Percentiles rank a stretch among this genome's conserved stretches.
phyloP scores from a whole-genome alignment of 1,140 invertebrate genomes.

The Pollicipes pollicipes region DNA sequence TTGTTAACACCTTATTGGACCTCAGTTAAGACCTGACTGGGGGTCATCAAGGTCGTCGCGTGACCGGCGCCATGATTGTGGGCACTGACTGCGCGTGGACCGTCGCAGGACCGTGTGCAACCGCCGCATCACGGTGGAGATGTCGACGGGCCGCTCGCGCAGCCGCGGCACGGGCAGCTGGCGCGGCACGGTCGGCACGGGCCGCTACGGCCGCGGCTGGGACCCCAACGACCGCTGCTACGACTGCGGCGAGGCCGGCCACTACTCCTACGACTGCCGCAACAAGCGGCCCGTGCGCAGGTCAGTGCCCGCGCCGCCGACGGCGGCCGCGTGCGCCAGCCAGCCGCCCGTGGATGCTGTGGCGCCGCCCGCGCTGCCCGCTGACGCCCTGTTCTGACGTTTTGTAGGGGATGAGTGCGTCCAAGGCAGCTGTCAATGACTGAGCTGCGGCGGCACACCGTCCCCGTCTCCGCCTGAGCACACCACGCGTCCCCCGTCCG shows the following conservation, averaged over 20 bases:
- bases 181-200: constrained; percentile 23
- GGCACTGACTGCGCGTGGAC: not conserved
- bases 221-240: constrained; percentile 42
- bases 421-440: not conserved
- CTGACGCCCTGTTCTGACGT: not conserved
- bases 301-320: not conserved
- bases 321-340: too few species aligned
- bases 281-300: constrained; percentile 11
- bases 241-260: constrained; percentile 42
- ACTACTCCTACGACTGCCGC: constrained; percentile 45
- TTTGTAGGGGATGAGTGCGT: not conserved
- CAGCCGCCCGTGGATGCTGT: too few species aligned
- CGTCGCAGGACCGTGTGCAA: constrained; percentile 17
- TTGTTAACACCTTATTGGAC: not conserved
- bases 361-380: too few species aligned
- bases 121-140: constrained; percentile 17
- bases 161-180: constrained; percentile 14
- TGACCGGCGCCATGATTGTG: not conserved
- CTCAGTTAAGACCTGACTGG: not conserved
- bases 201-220: constrained; percentile 26
- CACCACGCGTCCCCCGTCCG: not conserved
- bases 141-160: constrained; percentile 18
- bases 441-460: not conserved
- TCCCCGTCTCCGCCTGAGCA: not conserved
- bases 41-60: not conserved